Base-by-base conservation (phyloP, 1,140 invertebrate species). In the Dufourea novaeangliae region DNA sequence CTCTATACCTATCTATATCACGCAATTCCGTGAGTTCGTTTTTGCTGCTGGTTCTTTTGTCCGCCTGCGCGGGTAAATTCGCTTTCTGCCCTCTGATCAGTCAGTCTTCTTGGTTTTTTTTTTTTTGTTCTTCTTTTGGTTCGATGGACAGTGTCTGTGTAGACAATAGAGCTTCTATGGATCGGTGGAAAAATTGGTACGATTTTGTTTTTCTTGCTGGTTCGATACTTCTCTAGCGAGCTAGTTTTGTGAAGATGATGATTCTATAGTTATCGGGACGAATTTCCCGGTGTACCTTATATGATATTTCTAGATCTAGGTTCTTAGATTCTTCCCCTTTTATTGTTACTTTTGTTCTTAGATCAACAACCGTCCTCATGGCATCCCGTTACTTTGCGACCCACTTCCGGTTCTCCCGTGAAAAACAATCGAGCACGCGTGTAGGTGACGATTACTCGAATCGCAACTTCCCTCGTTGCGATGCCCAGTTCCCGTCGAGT, bases 131-230 rank as follows among this genome's bases (percentile, higher is more conserved):
- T 17, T 34, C 22, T 39, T 62, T 46, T 20, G 17, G 12, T 46
- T 46, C 41, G 41, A 46, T 46, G 20, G 41, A 20, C 41, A 17
- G 20, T 20, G 14, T n/a, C n/a, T n/a, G n/a, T n/a, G n/a, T n/a
- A n/a, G n/a, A n/a, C n/a, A n/a, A n/a, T n/a, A n/a, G n/a, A n/a
- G 41, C 14, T 20, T 50, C 20, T 50, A 50, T n/a, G 20, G n/a
- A 50, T 50, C 20, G 46, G 46, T 50, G 46, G n/a, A 50, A 50
- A 50, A 50, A 37, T 50, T 50, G 46, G 46, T 50, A n/a, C 46
- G 20, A 17, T 17, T 17, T 50, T n/a, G 17, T 5, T n/a, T 1
- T 50, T n/a, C 8, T 0, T n/a, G 46, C 6, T 50, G 46, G 5
- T 50, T 14, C 41, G 41, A 6, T n/a, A n/a, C n/a, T n/a, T n/a